Conservation (phyloP, 2,888 invertebrate genomes). For the Colletes collaris region DNA sequence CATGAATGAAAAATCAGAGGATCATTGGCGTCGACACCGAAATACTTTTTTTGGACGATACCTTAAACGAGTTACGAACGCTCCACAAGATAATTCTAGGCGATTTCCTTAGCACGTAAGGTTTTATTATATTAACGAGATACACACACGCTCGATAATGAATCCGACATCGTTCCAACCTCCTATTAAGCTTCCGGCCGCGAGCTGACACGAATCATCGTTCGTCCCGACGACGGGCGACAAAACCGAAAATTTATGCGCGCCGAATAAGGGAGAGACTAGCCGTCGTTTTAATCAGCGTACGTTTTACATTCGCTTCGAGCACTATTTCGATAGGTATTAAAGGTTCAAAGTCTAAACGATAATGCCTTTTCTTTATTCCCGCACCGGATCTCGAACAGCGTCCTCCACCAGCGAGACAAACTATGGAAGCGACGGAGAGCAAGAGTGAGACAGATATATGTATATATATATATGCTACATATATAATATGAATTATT, state of each 20-base stretch:
- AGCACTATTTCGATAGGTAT: constrained; percentile 52
- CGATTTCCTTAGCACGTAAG: constrained; percentile 65
- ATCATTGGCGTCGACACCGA: constrained; percentile 18
- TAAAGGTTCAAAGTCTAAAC: constrained; percentile 51
- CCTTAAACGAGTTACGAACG: constrained; percentile 17
- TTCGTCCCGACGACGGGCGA: neutral
- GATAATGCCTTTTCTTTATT: constrained; percentile 33
- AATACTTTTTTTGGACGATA: constrained; percentile 35
- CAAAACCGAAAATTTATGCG: neutral
- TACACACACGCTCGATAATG: constrained; percentile 47
- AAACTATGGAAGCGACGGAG: neutral
- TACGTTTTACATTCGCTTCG: constrained; percentile 58
- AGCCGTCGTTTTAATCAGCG: constrained; percentile 33
- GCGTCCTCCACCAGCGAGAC: neutral
- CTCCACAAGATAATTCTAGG: constrained; percentile 59
- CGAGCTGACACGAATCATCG: neutral
- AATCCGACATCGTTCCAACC: constrained; percentile 53
- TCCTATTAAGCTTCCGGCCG: constrained; percentile 33
- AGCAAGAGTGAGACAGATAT: no score
- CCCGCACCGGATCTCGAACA: constrained; percentile 23
- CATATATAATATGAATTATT: no score
- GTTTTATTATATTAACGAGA: constrained; percentile 64
- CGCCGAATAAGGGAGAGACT: constrained; percentile 11
- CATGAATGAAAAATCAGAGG: neutral
- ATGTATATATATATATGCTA: no score